These are phyloP conservation scores for Neoscelio sp. DNA, from an alignment of 2,888 invertebrate species.

Conservation along the genomic window DNA sequence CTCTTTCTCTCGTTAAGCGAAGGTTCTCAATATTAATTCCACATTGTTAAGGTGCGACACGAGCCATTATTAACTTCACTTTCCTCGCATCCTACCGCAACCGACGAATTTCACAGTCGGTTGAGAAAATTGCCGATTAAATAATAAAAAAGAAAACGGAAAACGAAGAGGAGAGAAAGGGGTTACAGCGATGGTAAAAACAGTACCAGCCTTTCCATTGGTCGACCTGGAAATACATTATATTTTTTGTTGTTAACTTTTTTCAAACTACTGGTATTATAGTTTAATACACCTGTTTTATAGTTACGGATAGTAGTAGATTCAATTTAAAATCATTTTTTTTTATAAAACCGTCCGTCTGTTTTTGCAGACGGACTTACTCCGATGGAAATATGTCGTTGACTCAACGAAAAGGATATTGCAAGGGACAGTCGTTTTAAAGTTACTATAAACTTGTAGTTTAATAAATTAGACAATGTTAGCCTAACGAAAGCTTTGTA, in stretches of 20 bases:
- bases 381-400: too few relatives aligned
- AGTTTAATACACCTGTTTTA: too few relatives aligned
- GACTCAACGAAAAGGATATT: too few relatives aligned
- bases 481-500: too few relatives aligned
- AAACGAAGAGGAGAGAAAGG: constrained; percentile 46
- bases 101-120: constrained; percentile 65
- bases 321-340: too few relatives aligned
- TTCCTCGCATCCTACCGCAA: constrained; percentile 71
- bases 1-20: constrained; percentile 41
- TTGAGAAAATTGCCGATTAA: constrained; percentile 59
- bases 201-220: constrained; percentile 24
- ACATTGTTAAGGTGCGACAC: constrained; percentile 73
- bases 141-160: constrained; percentile 50
- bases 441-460: too few relatives aligned
- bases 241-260: constrained; percentile 6
- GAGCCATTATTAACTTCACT: constrained; percentile 76
- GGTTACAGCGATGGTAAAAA: constrained; percentile 27
- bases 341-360: too few relatives aligned
- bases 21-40: constrained; percentile 57
- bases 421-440: too few relatives aligned
- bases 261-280: too few relatives aligned
- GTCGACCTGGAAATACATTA: constrained; percentile 40
- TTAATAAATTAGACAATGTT: too few relatives aligned
- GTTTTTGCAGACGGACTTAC: too few relatives aligned
- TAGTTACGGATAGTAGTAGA: too few relatives aligned